Percentiles rank a stretch among this genome's conserved stretches.
Evolutionary conservation across 2,797 vertebrate species (phyloP).

Genomic region (Columba guinea): DNA sequence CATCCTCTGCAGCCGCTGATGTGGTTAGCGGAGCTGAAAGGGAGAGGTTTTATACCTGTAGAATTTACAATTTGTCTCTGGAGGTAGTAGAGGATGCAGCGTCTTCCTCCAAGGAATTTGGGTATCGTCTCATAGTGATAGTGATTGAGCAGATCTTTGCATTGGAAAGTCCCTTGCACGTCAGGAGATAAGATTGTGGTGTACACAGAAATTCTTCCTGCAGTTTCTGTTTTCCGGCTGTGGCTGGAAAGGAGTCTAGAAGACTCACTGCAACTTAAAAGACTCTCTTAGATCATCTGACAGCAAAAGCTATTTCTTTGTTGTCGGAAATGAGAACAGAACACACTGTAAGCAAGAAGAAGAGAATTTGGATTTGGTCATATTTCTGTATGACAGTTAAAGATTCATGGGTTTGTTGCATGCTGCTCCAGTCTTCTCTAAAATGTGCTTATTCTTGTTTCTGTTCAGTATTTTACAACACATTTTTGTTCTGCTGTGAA

Average conservation of each 20-base stretch:
- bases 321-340: neutral
- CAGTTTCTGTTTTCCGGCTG: neutral
- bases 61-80: neutral
- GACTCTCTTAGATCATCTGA: neutral
- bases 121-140: neutral
- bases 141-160: neutral
- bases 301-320: slow-evolving; percentile 23
- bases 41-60: neutral
- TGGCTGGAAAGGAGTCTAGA: neutral
- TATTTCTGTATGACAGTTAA: neutral
- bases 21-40: neutral
- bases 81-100: neutral
- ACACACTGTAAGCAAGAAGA: neutral
- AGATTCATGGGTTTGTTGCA: slow-evolving; percentile 4
- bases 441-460: slow-evolving; percentile 1
- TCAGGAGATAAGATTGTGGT: neutral
- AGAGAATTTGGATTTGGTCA: neutral
- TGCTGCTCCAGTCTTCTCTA: neutral
- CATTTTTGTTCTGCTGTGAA: neutral
- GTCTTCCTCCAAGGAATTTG: neutral
- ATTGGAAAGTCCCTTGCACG: neutral
- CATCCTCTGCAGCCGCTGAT: neutral
- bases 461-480: neutral
- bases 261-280: neutral
- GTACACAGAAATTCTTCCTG: neutral